Percentiles rank a stretch among this genome's conserved stretches.
Evolutionary conservation across 1,140 invertebrate species (phyloP).

Genomic region (Tetragnatha versicolor): DNA sequence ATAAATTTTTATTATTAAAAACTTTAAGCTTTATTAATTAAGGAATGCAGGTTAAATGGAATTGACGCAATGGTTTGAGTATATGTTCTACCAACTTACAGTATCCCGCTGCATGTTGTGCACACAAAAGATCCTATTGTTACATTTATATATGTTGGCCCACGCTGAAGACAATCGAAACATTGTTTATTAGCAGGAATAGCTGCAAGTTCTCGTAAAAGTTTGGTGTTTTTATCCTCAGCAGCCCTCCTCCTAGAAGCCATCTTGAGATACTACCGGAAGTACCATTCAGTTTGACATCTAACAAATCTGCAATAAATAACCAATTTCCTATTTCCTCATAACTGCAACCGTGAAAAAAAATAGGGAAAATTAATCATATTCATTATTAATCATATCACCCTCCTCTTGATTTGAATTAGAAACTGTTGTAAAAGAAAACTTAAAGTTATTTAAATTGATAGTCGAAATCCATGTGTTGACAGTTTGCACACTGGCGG

Average conservation of each 20-base stretch:
- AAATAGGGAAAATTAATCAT: background rate
- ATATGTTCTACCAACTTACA: constrained; percentile 96
- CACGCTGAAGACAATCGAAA: constrained; percentile 96
- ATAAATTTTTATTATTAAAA: too few relatives aligned
- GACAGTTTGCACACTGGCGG: too few relatives aligned
- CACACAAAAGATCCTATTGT: constrained; percentile 97
- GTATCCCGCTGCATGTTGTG: constrained; percentile 94
- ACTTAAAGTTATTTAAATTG: too few relatives aligned
- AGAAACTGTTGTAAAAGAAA: too few relatives aligned
- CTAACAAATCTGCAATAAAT: background rate
- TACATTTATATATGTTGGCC: constrained; percentile 97
- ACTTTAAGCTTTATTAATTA: too few relatives aligned
- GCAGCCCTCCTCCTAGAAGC: constrained; percentile 88
- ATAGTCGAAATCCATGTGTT: too few relatives aligned
- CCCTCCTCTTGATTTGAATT: too few relatives aligned
- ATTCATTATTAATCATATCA: too few relatives aligned
- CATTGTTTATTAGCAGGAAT: constrained; percentile 90
- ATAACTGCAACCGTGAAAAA: constrained; percentile 3
- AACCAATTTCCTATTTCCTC: background rate
- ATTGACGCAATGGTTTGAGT: too few relatives aligned
- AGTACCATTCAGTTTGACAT: constrained; percentile 47
- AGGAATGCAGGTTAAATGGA: too few relatives aligned
- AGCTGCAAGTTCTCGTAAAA: constrained; percentile 86
- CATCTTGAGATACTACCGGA: constrained; percentile 68
- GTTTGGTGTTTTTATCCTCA: constrained; percentile 94